A percentile compares a stretch with the other conserved stretches of the same genome.
Evolutionary conservation across 2,888 invertebrate species (phyloP).

Genomic region (Sceliomorpha sp.): DNA sequence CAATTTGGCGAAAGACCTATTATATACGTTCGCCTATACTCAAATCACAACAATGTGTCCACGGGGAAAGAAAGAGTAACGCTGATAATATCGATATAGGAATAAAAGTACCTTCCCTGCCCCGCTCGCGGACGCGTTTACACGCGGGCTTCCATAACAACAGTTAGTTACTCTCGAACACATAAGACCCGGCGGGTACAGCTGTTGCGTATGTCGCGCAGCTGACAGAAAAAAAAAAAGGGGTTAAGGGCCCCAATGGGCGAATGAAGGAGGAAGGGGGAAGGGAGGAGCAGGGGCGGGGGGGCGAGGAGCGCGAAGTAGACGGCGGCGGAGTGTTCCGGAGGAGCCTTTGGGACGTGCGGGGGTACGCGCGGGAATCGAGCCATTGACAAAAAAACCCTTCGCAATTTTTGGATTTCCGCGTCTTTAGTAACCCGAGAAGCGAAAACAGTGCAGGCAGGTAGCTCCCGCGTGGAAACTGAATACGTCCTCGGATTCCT

Average conservation of each 20-base stretch:
- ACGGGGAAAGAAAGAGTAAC: constrained; percentile 42
- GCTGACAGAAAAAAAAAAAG: constrained; percentile 79
- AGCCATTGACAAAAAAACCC: constrained; percentile 58
- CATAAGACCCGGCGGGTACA: constrained; percentile 65
- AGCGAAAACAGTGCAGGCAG: constrained; percentile 72
- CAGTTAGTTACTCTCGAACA: constrained; percentile 55
- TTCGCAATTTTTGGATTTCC: constrained; percentile 78
- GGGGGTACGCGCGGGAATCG: constrained; percentile 37
- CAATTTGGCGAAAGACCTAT: constrained; percentile 41
- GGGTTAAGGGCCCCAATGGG: constrained; percentile 75
- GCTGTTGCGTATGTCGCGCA: constrained; percentile 74
- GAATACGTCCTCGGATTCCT: constrained; percentile 50
- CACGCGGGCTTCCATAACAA: constrained; percentile 39
- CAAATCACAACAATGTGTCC: constrained; percentile 53
- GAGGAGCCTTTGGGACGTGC: constrained; percentile 28
- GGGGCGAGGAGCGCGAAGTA: constrained; percentile 57
- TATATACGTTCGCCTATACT: constrained; percentile 36
- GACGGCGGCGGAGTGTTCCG: constrained; percentile 42
- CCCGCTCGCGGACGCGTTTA: constrained; percentile 45
- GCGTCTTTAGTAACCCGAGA: constrained; percentile 78
- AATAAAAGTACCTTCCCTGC: constrained; percentile 52
- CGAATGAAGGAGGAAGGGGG: constrained; percentile 58
- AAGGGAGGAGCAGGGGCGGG: constrained; percentile 53
- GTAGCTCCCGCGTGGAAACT: constrained; percentile 59
- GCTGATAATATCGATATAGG: constrained; percentile 52